Evolutionary conservation across 2,113 vertebrate genomes (phyloP), one percentile per base, ranked within the genome.

Genomic region (Sinocyclocheilus anshuiensis): DNA sequence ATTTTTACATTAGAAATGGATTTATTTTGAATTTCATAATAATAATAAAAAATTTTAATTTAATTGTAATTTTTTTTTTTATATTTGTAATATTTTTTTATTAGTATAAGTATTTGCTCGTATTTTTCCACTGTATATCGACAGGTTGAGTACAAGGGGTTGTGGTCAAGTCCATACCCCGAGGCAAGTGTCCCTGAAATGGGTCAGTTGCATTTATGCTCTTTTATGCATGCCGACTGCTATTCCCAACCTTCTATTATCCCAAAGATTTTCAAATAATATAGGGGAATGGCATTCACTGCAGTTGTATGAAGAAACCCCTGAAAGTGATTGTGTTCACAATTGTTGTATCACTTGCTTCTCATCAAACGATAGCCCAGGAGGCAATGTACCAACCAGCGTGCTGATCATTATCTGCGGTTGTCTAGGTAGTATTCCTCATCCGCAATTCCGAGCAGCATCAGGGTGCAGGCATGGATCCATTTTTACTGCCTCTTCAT

Each of bases 401-500:
- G 8, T 24, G 50, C 12, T 10, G 22, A 29, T 82, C n/a, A 74
- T 74, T 55, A 33, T 67, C 22, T 65, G 55, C 45, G 29, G 10
- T 63, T 69, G 82, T 65, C 61, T 78, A 75, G 86, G 53, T 79
- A 77, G 77, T 50, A 45, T 39, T 86, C 48, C 29, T 71, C 74
- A 22, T 67, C 67, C 83, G 33, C 86, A 84, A 89, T 89, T 83
- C 87, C 48, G 65, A 87, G 84, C 48, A 42, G 83, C 71, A 82
- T 81, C 42, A 79, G 82, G 77, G 67, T 74, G 42, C 74, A 29
- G 76, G 81, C 86, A 50, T 4, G 13, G 29, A 86, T 65, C 65
- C 75, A 87, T 87, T 87, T 87, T 87, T 87, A 87, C 86, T 53
- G 86, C 24, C 81, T 83, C 86, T 87, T 69, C 78, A 59, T 83